Conservation (phyloP, 2,113 vertebrate species). For the Mustela lutreola region DNA sequence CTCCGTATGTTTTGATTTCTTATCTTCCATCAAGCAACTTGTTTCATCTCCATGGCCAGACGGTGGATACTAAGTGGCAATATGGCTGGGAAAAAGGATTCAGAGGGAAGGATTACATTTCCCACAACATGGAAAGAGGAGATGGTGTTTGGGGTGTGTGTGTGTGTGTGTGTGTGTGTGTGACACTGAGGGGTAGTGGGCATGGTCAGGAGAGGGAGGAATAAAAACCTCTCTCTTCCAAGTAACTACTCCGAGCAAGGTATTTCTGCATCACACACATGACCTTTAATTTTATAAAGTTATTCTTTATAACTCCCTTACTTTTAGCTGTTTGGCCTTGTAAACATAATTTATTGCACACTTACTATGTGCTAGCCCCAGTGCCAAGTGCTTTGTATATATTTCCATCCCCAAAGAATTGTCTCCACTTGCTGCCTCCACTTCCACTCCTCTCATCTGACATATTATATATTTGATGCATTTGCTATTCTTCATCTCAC, state of each 20-base stretch:
- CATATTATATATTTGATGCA: neutral
- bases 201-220: no score
- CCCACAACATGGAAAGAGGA: neutral
- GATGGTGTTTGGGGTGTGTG: rapidly evolving
- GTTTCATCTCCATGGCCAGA: neutral
- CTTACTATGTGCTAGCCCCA: neutral
- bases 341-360: neutral
- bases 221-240: neutral
- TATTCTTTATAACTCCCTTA: neutral
- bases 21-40: slow-evolving; percentile 33
- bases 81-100: neutral
- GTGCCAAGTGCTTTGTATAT: neutral
- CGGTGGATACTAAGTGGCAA: neutral
- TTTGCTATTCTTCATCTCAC: neutral
- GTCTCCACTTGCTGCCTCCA: neutral
- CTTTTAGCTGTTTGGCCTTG: neutral
- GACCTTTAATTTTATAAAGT: neutral
- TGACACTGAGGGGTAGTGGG: neutral
- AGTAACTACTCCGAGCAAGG: neutral
- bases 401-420: neutral
- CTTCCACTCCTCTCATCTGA: neutral
- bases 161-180: neutral
- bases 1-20: slow-evolving; percentile 70
- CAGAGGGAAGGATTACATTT: neutral
- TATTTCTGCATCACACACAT: neutral